Evolutionary conservation across 2,888 invertebrate genomes (phyloP).

Genomic region (Cynaeus angustus): DNA sequence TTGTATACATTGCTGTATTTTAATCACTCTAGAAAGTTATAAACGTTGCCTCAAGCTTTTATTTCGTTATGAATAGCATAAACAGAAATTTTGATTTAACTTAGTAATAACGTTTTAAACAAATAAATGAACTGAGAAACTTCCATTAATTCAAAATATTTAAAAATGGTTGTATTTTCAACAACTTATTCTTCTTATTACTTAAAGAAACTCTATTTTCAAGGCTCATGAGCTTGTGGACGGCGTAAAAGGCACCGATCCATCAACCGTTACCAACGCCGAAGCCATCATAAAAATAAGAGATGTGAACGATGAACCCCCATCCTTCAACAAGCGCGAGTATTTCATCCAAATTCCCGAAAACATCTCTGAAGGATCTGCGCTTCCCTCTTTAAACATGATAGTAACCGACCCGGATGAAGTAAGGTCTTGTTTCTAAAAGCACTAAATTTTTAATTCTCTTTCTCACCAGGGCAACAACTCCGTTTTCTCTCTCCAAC

Average conservation of each 20-base stretch:
- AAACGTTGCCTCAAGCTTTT: too few relatives aligned
- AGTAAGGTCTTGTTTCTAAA: conserved; percentile 73
- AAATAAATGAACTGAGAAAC: too few relatives aligned
- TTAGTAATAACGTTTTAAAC: too few relatives aligned
- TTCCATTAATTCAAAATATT: too few relatives aligned
- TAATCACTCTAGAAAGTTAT: too few relatives aligned
- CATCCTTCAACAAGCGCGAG: conserved; percentile 86
- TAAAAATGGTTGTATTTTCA: too few relatives aligned
- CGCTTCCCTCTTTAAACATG: conserved; percentile 88
- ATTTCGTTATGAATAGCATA: too few relatives aligned
- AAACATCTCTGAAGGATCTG: conserved; percentile 86
- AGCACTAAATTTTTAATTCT: not conserved
- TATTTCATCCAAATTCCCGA: conserved; percentile 88
- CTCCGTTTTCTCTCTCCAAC: conserved; percentile 85
- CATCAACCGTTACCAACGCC: conserved; percentile 80
- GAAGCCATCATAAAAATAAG: conserved; percentile 88
- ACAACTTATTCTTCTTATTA: too few relatives aligned
- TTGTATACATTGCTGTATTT: too few relatives aligned
- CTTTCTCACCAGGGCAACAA: conserved; percentile 81
- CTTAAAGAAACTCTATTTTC: not conserved
- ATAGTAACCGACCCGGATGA: conserved; percentile 90
- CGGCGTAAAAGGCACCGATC: conserved; percentile 80
- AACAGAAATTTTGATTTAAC: too few relatives aligned
- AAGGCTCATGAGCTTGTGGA: conserved; percentile 87
- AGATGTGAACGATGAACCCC: conserved; percentile 93